phyloP scores from a whole-genome alignment of 1,140 invertebrate genomes.

The Stegodyphus dumicola region DNA sequence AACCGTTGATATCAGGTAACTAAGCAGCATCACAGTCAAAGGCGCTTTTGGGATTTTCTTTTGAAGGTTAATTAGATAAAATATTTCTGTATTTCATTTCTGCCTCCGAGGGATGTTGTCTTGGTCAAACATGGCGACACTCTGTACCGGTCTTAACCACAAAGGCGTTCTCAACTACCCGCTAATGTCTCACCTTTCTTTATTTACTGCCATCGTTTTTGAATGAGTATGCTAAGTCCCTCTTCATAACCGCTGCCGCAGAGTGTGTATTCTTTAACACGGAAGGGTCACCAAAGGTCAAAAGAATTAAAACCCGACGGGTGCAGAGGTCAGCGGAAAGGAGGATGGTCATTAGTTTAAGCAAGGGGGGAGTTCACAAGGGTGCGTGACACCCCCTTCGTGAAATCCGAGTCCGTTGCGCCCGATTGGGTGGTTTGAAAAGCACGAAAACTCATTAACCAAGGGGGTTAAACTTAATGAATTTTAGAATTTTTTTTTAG shows the following conservation, averaged over 20 bases:
- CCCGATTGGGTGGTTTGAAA: background rate
- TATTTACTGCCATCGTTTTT: conserved; percentile 11
- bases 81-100: too few relatives aligned
- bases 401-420: conserved; percentile 27
- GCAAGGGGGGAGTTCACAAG: conserved; percentile 6
- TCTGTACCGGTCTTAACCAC: background rate
- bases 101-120: background rate
- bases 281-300: conserved; percentile 24
- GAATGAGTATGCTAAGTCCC: conserved; percentile 38
- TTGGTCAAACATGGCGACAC: conserved; percentile 16
- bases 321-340: conserved; percentile 7
- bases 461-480: conserved; percentile 51
- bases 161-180: conserved; percentile 7
- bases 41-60: too few relatives aligned
- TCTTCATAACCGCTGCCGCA: background rate
- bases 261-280: conserved; percentile 31
- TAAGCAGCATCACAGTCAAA: too few relatives aligned
- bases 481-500: conserved; percentile 28
- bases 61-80: too few relatives aligned
- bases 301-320: conserved; percentile 40
- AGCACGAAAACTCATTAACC: conserved; percentile 50
- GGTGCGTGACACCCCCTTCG: conserved; percentile 17
- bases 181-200: background rate
- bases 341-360: conserved; percentile 29
- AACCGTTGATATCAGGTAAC: too few relatives aligned